Evolutionary conservation across 1,140 invertebrate genomes (phyloP), one percentile per base, ranked within the genome.

Genomic region (Ceratina japonica): DNA sequence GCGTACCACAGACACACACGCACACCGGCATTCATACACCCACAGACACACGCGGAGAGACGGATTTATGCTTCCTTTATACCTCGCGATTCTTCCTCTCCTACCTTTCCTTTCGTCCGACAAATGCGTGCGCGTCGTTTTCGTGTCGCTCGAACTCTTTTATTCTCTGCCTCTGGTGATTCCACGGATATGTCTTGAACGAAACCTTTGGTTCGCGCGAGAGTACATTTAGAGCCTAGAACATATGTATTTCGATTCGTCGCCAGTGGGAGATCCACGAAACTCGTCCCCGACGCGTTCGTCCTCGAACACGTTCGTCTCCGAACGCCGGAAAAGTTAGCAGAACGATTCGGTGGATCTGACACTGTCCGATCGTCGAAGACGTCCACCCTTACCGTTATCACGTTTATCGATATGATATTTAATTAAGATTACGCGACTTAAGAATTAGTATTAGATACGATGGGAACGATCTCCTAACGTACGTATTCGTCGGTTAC

Each of bases 181-280:
- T 63, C 68, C 75, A 78, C 31, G 24, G 68, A 78, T 78, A 78
- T 78, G 75, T 78, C 54, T 72, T 54, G 56, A 72, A 78, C 22
- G 49, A 72, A 59, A 78, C 22, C 22, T 72, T 62, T 51, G 13
- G 15, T 66, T 15, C 70, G 24, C n/a, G 52, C 44, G 16, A 75
- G 52, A 79, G 85, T 85, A 85, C 83, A 85, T 85, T 85, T 85
- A 85, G 84, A 82, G 83, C 70, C 79, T 85, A 82, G 51, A 75
- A 75, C 75, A 74, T 69, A 75, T 56, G 5, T 16, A 56, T 49
- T 65, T 84, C 65, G 44, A 31, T 68, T 68, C 59, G 22, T 37
- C 52, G 13, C 1, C 64, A 76, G 18, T 71, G 66, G 27, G 20
- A 49, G 75, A 62, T 63, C 75, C 68, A 71, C 10, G 27, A 44